phyloP scores from a whole-genome alignment of 2,113 vertebrate genomes.

The Rhea pennata region DNA sequence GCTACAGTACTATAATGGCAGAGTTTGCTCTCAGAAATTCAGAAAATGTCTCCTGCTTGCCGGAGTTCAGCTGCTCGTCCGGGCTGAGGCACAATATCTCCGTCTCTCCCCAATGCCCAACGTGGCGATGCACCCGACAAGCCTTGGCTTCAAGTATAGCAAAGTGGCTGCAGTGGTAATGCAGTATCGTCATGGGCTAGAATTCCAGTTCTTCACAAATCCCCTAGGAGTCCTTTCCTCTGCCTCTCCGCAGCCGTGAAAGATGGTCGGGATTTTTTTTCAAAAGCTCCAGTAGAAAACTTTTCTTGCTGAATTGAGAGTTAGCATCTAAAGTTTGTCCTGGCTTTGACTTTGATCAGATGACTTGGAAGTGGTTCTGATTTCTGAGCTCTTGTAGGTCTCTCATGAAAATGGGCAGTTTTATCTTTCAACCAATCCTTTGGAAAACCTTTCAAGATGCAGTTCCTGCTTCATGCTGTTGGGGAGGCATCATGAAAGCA shows the following conservation, averaged over 20 bases:
- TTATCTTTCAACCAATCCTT: background rate
- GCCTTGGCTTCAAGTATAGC: background rate
- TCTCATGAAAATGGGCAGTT: background rate
- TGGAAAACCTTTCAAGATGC: background rate
- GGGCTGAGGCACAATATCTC: background rate
- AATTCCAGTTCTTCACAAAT: background rate
- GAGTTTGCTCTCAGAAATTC: accelerated
- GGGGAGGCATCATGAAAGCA: background rate
- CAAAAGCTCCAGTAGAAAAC: background rate
- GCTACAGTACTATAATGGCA: background rate
- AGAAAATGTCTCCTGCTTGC: background rate
- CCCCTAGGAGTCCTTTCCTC: background rate
- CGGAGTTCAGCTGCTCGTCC: background rate
- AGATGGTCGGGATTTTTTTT: background rate
- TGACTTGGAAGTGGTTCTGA: background rate
- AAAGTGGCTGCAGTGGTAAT: background rate
- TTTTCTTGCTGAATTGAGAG: background rate
- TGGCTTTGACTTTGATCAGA: background rate
- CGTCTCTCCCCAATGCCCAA: background rate
- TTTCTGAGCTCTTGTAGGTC: background rate
- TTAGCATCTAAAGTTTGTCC: background rate
- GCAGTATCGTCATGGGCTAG: background rate
- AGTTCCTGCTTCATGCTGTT: background rate
- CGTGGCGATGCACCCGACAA: accelerated
- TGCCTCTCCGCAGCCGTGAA: background rate